Base-by-base conservation (phyloP, 2,888 invertebrate species). In the Philereme transversata region DNA sequence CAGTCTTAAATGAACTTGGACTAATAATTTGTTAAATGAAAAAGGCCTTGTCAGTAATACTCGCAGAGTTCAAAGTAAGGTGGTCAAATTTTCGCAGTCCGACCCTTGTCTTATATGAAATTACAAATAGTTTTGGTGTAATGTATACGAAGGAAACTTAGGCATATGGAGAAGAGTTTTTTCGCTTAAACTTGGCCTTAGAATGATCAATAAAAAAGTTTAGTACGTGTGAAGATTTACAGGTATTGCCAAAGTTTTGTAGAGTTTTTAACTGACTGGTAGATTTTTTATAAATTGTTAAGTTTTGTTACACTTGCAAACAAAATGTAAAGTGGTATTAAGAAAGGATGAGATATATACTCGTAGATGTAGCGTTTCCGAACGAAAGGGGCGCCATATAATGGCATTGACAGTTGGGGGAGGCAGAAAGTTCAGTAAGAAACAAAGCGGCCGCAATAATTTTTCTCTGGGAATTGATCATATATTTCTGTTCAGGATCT, bases 51-150 rank as follows among this genome's bases (percentile, higher is more conserved):
- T 7, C 33, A 10, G 49, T 44, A 51, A 58, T 64, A 54, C 45
- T 33, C 50, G 38, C 36, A 59, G 38, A 43, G 71, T 22, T 68
- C 69, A 48, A n/a, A 7, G 38, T 60, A 47, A 46, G 48, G n/a
- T 71, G 69, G 71, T 69, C 71, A 67, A 68, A 69, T 69, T 68
- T 68, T 57, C 62, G 45, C 55, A 68, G 64, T 48, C 61, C 64
- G 61, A 71, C 69, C 68, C 69, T 65, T 60, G 69, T 71, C 68
- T 68, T 60, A 59, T 71, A 69, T 71, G 71, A 71, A 69, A 71
- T 69, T 71, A 71, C 71, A 71, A 71, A 65, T 64, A 68, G 68
- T 68, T 71, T 60, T 61, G 61, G 60, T 57, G 62, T 68, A 64
- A 64, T 53, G 49, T 62, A 57, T 57, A 55, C 59, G 43, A 33